phyloP scores from a whole-genome alignment of 2,113 vertebrate species.

The Macroglossus sobrinus region DNA sequence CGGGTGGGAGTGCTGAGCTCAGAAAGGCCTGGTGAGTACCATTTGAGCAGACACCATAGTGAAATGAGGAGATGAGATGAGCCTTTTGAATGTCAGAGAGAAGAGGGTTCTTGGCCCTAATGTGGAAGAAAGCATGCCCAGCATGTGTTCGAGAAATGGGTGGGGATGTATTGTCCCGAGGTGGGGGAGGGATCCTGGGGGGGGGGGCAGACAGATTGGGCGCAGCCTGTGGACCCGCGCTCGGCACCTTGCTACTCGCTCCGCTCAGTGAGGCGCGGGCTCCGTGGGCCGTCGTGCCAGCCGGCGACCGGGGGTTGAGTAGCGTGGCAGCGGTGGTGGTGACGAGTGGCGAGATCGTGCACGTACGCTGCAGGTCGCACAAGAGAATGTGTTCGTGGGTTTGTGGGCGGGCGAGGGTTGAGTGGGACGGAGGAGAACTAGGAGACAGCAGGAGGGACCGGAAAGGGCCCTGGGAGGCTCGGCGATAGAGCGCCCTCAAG shows the following conservation, averaged over 20 bases:
- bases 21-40: background rate
- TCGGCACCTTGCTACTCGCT: background rate
- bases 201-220: no score
- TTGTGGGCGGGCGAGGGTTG: fast-evolving
- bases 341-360: background rate
- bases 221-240: no score
- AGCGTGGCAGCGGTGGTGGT: background rate
- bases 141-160: background rate
- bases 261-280: background rate
- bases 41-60: background rate
- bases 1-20: no score
- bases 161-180: background rate
- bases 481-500: background rate
- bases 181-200: no score
- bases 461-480: background rate
- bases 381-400: background rate
- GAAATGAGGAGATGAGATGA: background rate
- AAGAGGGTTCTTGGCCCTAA: background rate
- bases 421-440: background rate
- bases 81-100: background rate
- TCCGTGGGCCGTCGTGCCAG: fast-evolving
- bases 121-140: background rate
- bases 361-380: fast-evolving
- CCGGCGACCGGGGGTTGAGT: no score
- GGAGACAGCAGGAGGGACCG: background rate